Evolutionary conservation across 2,888 invertebrate species (phyloP), one percentile per base, ranked within the genome.

Genomic region (Heliconius erato): DNA sequence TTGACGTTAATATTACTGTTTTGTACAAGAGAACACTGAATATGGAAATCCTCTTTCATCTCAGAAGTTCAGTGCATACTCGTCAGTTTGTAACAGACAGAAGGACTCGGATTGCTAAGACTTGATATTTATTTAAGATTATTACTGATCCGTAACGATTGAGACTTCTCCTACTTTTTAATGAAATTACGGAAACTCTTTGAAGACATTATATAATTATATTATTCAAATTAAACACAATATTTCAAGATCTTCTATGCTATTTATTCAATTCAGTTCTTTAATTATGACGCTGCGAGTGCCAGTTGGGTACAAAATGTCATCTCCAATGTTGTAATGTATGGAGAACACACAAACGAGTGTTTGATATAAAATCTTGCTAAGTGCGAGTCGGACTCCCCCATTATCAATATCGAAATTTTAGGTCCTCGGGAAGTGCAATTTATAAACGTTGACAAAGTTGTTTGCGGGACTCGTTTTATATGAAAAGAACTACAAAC

Each of bases 91-190:
- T 88, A 88, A 89, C 89, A 90, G 90, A 91, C 88, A 90, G 87
- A 89, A 83, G 89, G 89, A 89, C 90, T 90, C 88, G 67, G 32
- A 80, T 79, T 54, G 74, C 32, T 82, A 74, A 79, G 59, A 40
- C 26, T 82, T 74, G 54, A 90, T 91, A 92, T 91, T 91, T 93
- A 93, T 68, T 93, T 92, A 90, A 91, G 90, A 92, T 93, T 92
- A 93, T 91, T 91, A 91, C 89, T 92, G 92, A 94, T 92, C 92
- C 91, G 91, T 91, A 92, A 91, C 91, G 92, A 91, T 90, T 91
- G 89, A 90, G 88, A 90, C 89, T 89, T 90, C 69, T 90, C 89
- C 89, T 90, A 90, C 87, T 88, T 90, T 86, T 89, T 91, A 91
- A 92, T 92, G 91, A 85, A 86, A 86, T 88, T 86, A 86, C 32